phyloP scores from a whole-genome alignment of 1,140 invertebrate species.

The Ceratina calcarata region DNA sequence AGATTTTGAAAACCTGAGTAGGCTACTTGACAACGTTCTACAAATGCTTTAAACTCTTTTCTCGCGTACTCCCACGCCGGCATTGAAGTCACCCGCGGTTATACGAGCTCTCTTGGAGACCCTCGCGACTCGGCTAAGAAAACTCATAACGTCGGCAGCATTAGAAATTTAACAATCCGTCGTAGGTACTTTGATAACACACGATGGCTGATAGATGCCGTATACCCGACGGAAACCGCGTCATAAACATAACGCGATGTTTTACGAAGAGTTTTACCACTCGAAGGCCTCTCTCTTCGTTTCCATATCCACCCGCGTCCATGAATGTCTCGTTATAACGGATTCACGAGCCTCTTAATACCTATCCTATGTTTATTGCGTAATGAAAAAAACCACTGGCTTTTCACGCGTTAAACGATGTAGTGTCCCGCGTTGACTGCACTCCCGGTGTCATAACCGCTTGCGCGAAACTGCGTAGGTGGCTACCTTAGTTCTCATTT shows the following conservation, averaged over 20 bases:
- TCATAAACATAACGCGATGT: slow-evolving; percentile 75
- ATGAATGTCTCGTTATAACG: slow-evolving; percentile 31
- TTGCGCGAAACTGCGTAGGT: background rate
- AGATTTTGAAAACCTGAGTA: too few relatives aligned
- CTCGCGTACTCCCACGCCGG: background rate
- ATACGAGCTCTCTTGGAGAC: background rate
- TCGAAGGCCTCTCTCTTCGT: slow-evolving; percentile 33
- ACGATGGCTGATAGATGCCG: slow-evolving; percentile 63
- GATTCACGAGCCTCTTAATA: slow-evolving; percentile 52
- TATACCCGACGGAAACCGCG: slow-evolving; percentile 65
- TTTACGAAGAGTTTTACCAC: slow-evolving; percentile 64
- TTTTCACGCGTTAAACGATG: slow-evolving; percentile 50
- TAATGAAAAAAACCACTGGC: slow-evolving; percentile 61
- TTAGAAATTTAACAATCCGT: slow-evolving; percentile 74
- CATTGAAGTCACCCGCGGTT: slow-evolving; percentile 24
- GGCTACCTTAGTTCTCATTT: background rate
- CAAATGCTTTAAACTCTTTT: background rate
- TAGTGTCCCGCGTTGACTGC: slow-evolving; percentile 44
- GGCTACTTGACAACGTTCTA: background rate
- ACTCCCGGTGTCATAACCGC: slow-evolving; percentile 41
- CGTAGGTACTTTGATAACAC: slow-evolving; percentile 63
- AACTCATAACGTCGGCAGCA: slow-evolving; percentile 51
- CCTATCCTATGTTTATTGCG: slow-evolving; percentile 62
- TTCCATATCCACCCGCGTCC: background rate
- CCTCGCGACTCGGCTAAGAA: background rate